A percentile compares a stretch with the other conserved stretches of the same genome.
phyloP scores from a whole-genome alignment of 2,113 vertebrate species.

The Forbesichthys papilliferus region DNA sequence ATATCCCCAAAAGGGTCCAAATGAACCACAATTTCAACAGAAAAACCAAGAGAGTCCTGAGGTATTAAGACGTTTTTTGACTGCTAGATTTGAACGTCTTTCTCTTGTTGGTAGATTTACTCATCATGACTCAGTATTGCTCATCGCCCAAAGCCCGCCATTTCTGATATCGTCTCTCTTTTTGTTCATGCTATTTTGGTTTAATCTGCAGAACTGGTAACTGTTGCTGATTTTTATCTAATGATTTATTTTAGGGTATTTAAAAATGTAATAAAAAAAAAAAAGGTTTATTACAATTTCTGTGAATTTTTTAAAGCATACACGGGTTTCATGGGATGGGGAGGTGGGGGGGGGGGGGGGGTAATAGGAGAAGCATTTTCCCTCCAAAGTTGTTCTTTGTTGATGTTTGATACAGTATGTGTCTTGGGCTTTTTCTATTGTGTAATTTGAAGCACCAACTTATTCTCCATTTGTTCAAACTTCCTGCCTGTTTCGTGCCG shows the following conservation, averaged over 20 bases:
- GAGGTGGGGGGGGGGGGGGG: slow-evolving; percentile 49
- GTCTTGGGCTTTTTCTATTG: slow-evolving; percentile 39
- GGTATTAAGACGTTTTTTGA: slow-evolving; percentile 60
- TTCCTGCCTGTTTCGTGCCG: slow-evolving; percentile 44
- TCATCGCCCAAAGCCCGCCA: slow-evolving; percentile 73
- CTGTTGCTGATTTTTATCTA: slow-evolving; percentile 2
- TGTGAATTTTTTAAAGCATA: slow-evolving; percentile 4
- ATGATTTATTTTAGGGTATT: neutral
- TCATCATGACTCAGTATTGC: slow-evolving; percentile 77
- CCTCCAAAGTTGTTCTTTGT: slow-evolving; percentile 30
- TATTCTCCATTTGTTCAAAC: slow-evolving; percentile 12
- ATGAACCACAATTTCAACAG: slow-evolving; percentile 34
- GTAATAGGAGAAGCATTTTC: slow-evolving; percentile 37
- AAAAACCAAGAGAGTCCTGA: slow-evolving; percentile 39
- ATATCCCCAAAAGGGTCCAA: slow-evolving; percentile 34
- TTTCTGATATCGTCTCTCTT: slow-evolving; percentile 62
- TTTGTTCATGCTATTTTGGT: slow-evolving; percentile 53
- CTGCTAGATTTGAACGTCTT: slow-evolving; percentile 49
- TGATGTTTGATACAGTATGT: slow-evolving; percentile 33
- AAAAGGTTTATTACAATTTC: too few species aligned
- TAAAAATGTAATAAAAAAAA: too few species aligned
- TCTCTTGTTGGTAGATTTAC: slow-evolving; percentile 65
- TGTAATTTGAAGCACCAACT: slow-evolving; percentile 37
- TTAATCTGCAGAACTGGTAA: slow-evolving; percentile 23
- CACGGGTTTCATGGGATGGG: slow-evolving; percentile 28